Conservation (phyloP, 1,140 invertebrate genomes). For the Heliothis virescens region DNA sequence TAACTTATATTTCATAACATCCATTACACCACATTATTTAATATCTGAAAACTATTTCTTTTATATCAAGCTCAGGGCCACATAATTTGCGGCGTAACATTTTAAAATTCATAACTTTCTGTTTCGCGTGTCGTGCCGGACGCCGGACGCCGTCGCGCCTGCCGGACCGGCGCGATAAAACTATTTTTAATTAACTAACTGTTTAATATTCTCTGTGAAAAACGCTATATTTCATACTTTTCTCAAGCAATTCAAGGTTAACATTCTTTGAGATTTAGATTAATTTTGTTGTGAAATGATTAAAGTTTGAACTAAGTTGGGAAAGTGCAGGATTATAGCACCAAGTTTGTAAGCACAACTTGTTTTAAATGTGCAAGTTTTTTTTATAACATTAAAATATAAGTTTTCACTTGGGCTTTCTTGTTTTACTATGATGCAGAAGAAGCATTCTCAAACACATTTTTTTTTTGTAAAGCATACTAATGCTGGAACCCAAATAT, state of each 20-base stretch:
- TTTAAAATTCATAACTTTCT: conserved; percentile 23
- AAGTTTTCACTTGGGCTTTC: no score
- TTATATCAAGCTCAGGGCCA: neutral
- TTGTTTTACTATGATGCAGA: no score
- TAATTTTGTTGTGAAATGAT: conserved; percentile 31
- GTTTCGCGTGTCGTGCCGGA: neutral
- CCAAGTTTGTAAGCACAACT: neutral
- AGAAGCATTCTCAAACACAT: no score
- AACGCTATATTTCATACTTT: neutral
- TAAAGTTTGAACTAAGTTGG: conserved; percentile 10
- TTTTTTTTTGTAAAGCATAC: no score
- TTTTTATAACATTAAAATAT: neutral
- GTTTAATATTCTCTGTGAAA: conserved; percentile 47
- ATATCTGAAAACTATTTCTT: no score
- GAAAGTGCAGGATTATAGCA: neutral
- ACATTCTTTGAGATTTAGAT: conserved; percentile 32
- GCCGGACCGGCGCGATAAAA: conserved; percentile 26
- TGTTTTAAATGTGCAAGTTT: neutral
- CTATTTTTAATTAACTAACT: conserved; percentile 50
- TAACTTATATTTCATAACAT: no score
- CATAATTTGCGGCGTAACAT: neutral
- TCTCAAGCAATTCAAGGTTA: conserved; percentile 5
- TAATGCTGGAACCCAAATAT: no score
- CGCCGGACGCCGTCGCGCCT: neutral
- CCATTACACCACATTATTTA: no score